Percentiles rank a stretch among this genome's conserved stretches.
phyloP scores from a whole-genome alignment of 2,113 vertebrate species.

The Ailuropoda melanoleuca region DNA sequence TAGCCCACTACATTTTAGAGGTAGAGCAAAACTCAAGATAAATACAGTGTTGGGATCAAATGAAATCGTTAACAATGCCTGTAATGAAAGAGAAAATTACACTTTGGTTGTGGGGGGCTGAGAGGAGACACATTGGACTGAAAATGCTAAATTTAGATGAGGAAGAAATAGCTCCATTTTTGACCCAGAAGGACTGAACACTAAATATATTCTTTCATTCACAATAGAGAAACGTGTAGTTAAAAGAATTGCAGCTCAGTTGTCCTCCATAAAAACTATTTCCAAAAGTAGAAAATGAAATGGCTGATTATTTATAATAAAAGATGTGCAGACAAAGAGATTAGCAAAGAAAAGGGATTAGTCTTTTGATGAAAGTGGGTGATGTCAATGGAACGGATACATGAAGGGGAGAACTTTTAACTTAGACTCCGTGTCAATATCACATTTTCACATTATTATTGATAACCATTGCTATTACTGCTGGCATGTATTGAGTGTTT shows the following conservation, averaged over 20 bases:
- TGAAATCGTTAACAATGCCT: slow-evolving; percentile 63
- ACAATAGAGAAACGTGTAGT: slow-evolving; percentile 49
- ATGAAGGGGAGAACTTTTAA: not conserved
- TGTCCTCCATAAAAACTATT: slow-evolving; percentile 46
- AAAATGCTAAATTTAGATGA: slow-evolving; percentile 70
- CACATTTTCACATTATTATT: not conserved
- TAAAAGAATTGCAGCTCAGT: slow-evolving; percentile 52
- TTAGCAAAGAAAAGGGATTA: not conserved
- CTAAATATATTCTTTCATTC: slow-evolving; percentile 69
- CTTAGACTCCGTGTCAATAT: not conserved
- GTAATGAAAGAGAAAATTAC: slow-evolving; percentile 67
- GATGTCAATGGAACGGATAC: not conserved
- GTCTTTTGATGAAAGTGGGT: not conserved
- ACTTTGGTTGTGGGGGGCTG: not conserved
- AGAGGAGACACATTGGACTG: not conserved
- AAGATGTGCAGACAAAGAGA: slow-evolving; percentile 15
- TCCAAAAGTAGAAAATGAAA: slow-evolving; percentile 53
- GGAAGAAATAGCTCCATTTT: slow-evolving; percentile 56
- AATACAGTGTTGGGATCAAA: slow-evolving; percentile 69
- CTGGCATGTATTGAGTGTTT: not conserved
- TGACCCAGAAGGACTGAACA: slow-evolving; percentile 62
- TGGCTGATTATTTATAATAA: slow-evolving; percentile 34
- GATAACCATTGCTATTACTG: not conserved
- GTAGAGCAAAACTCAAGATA: slow-evolving; percentile 70
- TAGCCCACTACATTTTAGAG: slow-evolving; percentile 62